Base-by-base conservation (phyloP, 2,888 invertebrate species). In the Ophraella communa region DNA sequence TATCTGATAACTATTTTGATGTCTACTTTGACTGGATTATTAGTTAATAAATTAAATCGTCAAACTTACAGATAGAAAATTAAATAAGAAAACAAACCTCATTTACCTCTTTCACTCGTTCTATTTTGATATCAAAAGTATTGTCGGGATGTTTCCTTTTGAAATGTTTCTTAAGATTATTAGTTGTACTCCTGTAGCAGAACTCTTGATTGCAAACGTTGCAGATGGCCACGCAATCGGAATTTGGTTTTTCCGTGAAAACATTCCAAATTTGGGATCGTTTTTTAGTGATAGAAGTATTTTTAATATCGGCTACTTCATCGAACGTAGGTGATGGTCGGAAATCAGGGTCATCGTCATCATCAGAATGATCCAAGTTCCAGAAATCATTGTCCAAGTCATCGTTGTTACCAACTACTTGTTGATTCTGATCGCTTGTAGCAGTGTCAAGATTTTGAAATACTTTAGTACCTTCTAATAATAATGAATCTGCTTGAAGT, bases 131-230 rank as follows among this genome's bases (percentile, higher is more conserved):
- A 3, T 42, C 52, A 18, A 60, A 24, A 27, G 14, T 20, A 11
- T 52, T 7, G n/a, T 44, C 8, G 7, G 52, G 42, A 20, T 60
- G 60, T 21, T 60, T 60, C 21, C 60, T 42, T 52, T 60, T 42
- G 39, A 60, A 60, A 60, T 60, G 60, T 17, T 60, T 60, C 20
- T 60, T 60, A n/a, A 60, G 42, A 24, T 60, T 60, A 53, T 60
- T 60, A 10, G 60, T 60, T 3, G 60, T 60, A 21, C 60, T 60
- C 53, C 60, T 53, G 39, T 60, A 60, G 23, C 60, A 60, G 42
- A 60, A 60, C 21, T 60, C 60, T 52, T 52, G 60, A 17, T 60
- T 60, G n/a, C 60, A 60, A 14, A 60, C 60, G 21, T 60, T 60
- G 60, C 60, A 60, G 11, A 60, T 39, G 21, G 60, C 60, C 14